phyloP scores from a whole-genome alignment of 2,113 vertebrate species.

The Dipodomys ordii region DNA sequence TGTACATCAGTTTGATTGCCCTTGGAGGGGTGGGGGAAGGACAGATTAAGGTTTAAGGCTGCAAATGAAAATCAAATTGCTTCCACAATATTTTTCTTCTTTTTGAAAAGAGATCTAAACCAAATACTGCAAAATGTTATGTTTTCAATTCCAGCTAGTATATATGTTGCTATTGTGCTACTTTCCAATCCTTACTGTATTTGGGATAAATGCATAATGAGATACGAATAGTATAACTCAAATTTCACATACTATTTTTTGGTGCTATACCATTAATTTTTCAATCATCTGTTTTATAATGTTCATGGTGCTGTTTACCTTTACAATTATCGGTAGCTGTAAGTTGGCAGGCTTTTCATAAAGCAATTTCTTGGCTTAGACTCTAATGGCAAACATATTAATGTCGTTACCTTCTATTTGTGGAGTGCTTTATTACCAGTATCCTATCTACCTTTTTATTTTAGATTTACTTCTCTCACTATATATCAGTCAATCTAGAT shows the following conservation, averaged over 20 bases:
- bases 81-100: slow-evolving; percentile 26
- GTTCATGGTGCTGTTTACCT: neutral
- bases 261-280: slow-evolving; percentile 47
- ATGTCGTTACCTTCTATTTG: slow-evolving; percentile 27
- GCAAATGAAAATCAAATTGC: slow-evolving; percentile 26
- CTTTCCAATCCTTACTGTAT: neutral
- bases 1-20: neutral
- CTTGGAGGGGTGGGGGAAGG: neutral
- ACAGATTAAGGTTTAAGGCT: neutral
- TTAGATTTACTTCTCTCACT: slow-evolving; percentile 6
- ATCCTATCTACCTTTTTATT: neutral
- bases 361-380: neutral
- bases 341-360: slow-evolving; percentile 40
- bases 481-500: neutral
- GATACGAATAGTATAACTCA: slow-evolving; percentile 26
- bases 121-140: neutral
- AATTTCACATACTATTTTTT: slow-evolving; percentile 17
- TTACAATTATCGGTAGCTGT: neutral
- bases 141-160: slow-evolving; percentile 38
- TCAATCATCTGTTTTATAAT: slow-evolving; percentile 18
- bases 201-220: neutral
- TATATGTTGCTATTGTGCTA: slow-evolving; percentile 21
- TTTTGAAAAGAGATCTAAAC: slow-evolving; percentile 40
- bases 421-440: slow-evolving; percentile 6
- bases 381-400: neutral